Conservation (phyloP, 2,113 vertebrate genomes). For the Galbula dea region DNA sequence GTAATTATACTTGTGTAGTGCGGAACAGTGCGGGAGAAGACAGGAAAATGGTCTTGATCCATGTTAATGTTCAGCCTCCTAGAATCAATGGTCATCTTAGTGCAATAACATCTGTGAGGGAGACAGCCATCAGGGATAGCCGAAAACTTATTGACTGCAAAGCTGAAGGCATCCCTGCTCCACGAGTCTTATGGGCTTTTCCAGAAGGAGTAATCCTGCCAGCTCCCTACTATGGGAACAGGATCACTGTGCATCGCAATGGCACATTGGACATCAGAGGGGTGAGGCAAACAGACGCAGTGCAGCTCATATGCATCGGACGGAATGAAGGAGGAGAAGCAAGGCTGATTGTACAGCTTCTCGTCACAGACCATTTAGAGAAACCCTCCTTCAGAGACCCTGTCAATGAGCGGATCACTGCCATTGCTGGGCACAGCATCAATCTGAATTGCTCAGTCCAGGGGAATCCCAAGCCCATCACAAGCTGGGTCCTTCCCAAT, state of each 20-base stretch:
- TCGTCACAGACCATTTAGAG: slow-evolving; percentile 70
- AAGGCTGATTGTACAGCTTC: slow-evolving; percentile 76
- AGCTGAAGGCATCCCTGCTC: slow-evolving; percentile 79
- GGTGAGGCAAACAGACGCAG: slow-evolving; percentile 74
- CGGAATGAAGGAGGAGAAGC: slow-evolving; percentile 89
- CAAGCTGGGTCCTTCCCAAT: slow-evolving; percentile 85
- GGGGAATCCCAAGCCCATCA: slow-evolving; percentile 64
- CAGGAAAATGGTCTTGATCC: slow-evolving; percentile 70
- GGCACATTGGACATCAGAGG: slow-evolving; percentile 85
- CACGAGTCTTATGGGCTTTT: slow-evolving; percentile 84
- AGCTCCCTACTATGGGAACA: slow-evolving; percentile 82
- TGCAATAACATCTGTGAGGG: slow-evolving; percentile 61
- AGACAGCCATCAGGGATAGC: slow-evolving; percentile 71
- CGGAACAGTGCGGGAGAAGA: slow-evolving; percentile 83
- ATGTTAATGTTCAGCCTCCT: slow-evolving; percentile 78
- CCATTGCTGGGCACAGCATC: slow-evolving; percentile 79
- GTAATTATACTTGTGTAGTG: slow-evolving; percentile 88
- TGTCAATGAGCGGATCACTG: slow-evolving; percentile 70
- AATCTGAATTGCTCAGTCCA: slow-evolving; percentile 84
- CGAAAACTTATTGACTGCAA: slow-evolving; percentile 79
- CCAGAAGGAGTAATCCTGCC: slow-evolving; percentile 86
- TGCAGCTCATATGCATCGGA: slow-evolving; percentile 80
- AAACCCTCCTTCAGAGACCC: slow-evolving; percentile 70
- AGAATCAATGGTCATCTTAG: slow-evolving; percentile 77
- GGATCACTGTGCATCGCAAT: slow-evolving; percentile 85